These are phyloP conservation scores for Saguinus imperator DNA, from an alignment of 2,113 vertebrate species.

Conservation along the genomic window DNA sequence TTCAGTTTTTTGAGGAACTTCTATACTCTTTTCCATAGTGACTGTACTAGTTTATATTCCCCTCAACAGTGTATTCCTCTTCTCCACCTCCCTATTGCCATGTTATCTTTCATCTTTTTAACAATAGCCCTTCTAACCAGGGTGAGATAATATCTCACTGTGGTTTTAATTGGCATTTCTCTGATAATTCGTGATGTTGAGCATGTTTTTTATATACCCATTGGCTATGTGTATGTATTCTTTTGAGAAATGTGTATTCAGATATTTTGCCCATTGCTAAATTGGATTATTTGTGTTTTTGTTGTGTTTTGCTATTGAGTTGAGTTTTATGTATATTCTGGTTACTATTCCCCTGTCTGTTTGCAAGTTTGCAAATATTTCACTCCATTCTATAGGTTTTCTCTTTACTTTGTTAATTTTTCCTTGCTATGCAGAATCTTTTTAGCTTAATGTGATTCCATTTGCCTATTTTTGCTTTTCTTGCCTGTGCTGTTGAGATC, in stretches of 20 bases:
- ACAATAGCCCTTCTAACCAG: neutral
- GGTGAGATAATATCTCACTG: neutral
- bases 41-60: neutral
- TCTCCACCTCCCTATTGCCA: neutral
- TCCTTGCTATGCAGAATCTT: neutral
- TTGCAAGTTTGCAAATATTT: neutral
- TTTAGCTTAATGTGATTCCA: neutral
- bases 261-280: neutral
- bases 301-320: neutral
- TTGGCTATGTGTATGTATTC: neutral
- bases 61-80: neutral
- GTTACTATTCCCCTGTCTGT: neutral
- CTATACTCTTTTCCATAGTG: neutral
- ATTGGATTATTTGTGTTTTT: neutral
- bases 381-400: neutral
- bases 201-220: neutral
- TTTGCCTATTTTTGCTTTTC: neutral
- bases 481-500: neutral
- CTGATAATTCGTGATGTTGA: neutral
- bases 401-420: neutral
- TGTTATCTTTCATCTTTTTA: neutral
- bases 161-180: neutral
- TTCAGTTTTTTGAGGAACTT: neutral
- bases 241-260: neutral
- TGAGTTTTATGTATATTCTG: neutral